A percentile compares a stretch with the other conserved stretches of the same genome.
Conservation (phyloP, 2,888 invertebrate genomes). For the Rhamnusium bicolor region DNA sequence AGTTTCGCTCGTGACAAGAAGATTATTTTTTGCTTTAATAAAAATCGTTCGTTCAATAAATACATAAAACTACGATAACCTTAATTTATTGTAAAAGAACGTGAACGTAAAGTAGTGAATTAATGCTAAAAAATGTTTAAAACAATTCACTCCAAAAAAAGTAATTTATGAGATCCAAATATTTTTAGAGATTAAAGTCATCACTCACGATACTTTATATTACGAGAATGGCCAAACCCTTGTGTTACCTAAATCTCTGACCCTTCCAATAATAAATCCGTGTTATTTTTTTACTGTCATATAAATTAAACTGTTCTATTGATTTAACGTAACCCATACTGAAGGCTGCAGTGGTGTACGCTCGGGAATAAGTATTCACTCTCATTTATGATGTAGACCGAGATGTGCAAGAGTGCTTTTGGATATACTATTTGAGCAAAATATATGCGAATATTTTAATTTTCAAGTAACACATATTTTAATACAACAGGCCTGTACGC, state of each 20-base stretch:
- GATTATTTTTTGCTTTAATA: not conserved
- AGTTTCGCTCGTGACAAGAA: not conserved
- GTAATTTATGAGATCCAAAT: constrained; percentile 37
- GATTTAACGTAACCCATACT: constrained; percentile 22
- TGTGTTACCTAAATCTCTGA: constrained; percentile 39
- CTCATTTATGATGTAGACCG: not conserved
- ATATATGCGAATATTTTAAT: too few species aligned
- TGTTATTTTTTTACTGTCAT: constrained; percentile 38
- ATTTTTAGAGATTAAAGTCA: constrained; percentile 38
- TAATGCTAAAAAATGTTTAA: constrained; percentile 25
- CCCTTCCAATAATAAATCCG: constrained; percentile 40
- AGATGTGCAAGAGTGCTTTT: too few species aligned
- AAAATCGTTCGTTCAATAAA: not conserved
- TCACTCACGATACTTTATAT: constrained; percentile 38
- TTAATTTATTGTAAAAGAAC: constrained; percentile 20
- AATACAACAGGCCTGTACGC: too few species aligned
- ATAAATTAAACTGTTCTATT: constrained; percentile 37
- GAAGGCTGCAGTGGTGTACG: constrained; percentile 23
- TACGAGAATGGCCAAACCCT: constrained; percentile 32
- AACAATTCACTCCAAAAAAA: constrained; percentile 31
- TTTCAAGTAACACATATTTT: too few species aligned
- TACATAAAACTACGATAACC: constrained; percentile 7
- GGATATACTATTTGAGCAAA: too few species aligned
- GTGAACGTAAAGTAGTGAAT: constrained; percentile 8
- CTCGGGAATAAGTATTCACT: not conserved